A percentile compares a stretch with the other conserved stretches of the same genome.
phyloP scores from a whole-genome alignment of 1,140 invertebrate species.

The Dufourea novaeangliae region DNA sequence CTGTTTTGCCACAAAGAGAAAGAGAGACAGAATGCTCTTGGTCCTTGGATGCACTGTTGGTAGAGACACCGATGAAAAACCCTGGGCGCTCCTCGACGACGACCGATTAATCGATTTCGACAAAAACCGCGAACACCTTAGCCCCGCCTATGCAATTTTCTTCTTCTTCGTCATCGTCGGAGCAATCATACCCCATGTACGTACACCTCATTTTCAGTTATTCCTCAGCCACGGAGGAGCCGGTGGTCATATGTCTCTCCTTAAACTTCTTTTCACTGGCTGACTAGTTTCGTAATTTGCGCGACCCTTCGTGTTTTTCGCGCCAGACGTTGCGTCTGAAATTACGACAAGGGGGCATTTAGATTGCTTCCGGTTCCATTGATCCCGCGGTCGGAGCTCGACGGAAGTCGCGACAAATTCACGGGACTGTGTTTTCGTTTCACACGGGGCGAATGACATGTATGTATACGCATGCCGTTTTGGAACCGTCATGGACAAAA shows the following conservation, averaged over 20 bases:
- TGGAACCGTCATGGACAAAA: constrained; percentile 8
- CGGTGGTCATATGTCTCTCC: neutral
- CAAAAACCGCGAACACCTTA: constrained; percentile 4
- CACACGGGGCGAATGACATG: constrained; percentile 65
- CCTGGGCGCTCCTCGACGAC: neutral
- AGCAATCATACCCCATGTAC: too few species aligned
- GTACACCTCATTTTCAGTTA: constrained; percentile 2
- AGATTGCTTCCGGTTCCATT: neutral
- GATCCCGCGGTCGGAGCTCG: too few species aligned
- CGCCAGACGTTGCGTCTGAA: neutral
- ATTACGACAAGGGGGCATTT: neutral
- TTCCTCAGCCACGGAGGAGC: neutral
- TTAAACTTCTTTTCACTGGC: neutral
- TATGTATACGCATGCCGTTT: neutral
- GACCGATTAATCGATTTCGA: constrained; percentile 7
- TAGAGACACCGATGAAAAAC: constrained; percentile 12
- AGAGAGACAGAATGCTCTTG: constrained; percentile 1
- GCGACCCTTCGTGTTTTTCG: neutral
- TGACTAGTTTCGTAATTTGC: neutral
- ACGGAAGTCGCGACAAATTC: neutral
- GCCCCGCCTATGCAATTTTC: neutral
- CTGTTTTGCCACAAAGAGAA: constrained; percentile 42
- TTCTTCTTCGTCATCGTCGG: neutral
- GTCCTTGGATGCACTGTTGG: neutral
- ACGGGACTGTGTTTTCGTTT: constrained; percentile 32